Base-by-base conservation (phyloP, 2,797 vertebrate species). In the Eulemur albifrons region DNA sequence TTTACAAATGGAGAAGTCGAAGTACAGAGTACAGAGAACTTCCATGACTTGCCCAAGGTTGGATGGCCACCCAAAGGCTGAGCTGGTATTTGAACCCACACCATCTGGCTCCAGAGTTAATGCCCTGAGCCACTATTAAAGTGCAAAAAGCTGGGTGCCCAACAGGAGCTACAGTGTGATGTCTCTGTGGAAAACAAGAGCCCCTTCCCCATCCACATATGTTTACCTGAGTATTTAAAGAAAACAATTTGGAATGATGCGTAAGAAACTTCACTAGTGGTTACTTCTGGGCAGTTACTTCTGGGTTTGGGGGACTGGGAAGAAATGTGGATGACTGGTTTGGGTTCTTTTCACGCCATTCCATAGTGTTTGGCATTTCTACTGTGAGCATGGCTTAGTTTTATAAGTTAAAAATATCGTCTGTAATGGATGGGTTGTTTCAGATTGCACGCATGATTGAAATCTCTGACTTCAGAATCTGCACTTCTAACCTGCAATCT, bases 181-280 rank as follows among this genome's bases (percentile, higher is more conserved):
- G 7, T 21, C 30, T 69, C 35, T 10, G 48, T 7, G 48, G 43
- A 20, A 54, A 70, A 38, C 25, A 18, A 25, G 77, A 59, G 75
- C 21, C 10, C 25, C 25, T 7, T 10, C 50, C n/a, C 23, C 0
- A 0, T 48, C 48, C 65, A 5, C 48, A 2, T 5, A 7, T 1
- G 0, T 73, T 67, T 69, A 38, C 50, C 52, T 63, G 11, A 0
- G 20, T 82, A 57, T 52, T 88, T 40, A 25, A 59, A 80, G 38
- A 38, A 80, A 81, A 43, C 7, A 6, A 40, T 61, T 40, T 59
- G 54, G 54, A 40, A 43, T 32, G 25, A 30, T 20, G 25, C 4
- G 5, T 57, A n/a, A 79, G 25, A 40, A 50, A 35, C 21, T 63
- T 59, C 20, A 35, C 38, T 61, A 38, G 13, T 67, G 12, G 10